Evolutionary conservation across 1,140 invertebrate species (phyloP).

Genomic region (Cydia amplana): DNA sequence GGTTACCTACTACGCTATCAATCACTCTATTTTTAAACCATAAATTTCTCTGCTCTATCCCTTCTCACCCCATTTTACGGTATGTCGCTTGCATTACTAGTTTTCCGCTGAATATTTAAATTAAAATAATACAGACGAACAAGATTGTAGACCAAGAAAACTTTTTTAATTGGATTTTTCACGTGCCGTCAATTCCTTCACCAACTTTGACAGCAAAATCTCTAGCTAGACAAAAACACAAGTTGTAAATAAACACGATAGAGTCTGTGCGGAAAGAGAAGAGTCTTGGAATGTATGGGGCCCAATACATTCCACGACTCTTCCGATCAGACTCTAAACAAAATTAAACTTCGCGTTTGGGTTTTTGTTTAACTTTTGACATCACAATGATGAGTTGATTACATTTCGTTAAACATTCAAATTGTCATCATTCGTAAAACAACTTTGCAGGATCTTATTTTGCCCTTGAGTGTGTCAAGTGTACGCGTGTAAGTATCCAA

Average conservation of each 20-base stretch:
- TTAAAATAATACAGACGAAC: not conserved
- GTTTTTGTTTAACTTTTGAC: conserved; percentile 12
- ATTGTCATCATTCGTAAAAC: not conserved
- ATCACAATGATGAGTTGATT: not conserved
- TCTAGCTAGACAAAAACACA: not conserved
- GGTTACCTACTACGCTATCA: not conserved
- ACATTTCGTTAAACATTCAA: not conserved
- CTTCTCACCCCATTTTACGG: too few species aligned
- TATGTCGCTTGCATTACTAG: too few species aligned
- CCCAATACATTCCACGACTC: too few species aligned
- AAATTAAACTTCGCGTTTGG: not conserved
- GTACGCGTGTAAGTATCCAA: not conserved
- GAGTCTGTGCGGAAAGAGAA: too few species aligned
- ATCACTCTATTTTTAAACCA: not conserved
- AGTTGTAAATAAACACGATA: not conserved
- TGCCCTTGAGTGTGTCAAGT: not conserved
- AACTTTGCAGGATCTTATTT: not conserved
- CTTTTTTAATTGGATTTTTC: conserved; percentile 9
- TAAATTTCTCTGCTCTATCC: not conserved
- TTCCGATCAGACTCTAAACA: too few species aligned
- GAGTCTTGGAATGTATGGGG: too few species aligned
- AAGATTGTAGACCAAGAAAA: not conserved
- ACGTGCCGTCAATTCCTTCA: not conserved
- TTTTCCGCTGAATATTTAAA: not conserved
- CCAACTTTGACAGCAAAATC: conserved; percentile 7